These are phyloP conservation scores for Apis florea DNA, from an alignment of 1,140 invertebrate genomes.

Conservation along the genomic window DNA sequence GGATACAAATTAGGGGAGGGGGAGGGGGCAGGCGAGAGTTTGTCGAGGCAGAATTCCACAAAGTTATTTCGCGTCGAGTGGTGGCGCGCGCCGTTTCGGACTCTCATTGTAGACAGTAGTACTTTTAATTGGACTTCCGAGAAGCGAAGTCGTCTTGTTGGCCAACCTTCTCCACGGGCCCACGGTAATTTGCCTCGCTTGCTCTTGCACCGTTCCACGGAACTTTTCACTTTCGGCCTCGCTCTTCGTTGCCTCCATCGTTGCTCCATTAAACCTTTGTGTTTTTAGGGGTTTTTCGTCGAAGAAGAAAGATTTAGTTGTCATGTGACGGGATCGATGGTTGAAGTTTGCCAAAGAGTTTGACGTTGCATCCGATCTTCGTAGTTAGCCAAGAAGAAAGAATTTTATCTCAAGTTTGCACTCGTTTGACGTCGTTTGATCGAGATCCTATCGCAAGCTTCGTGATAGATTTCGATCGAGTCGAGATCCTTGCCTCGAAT, in stretches of 20 bases:
- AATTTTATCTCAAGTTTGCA: too few relatives aligned
- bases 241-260: conserved; percentile 7
- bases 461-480: too few relatives aligned
- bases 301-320: too few relatives aligned
- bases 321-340: too few relatives aligned
- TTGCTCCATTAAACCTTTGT: too few relatives aligned
- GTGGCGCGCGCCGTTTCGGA: background rate
- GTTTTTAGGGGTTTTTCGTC: too few relatives aligned
- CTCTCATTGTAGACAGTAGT: conserved; percentile 3
- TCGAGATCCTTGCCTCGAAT: too few relatives aligned
- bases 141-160: background rate
- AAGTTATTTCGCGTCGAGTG: background rate
- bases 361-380: too few relatives aligned
- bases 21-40: background rate
- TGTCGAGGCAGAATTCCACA: background rate
- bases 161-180: conserved; percentile 3
- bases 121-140: conserved; percentile 44
- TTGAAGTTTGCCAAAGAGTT: too few relatives aligned
- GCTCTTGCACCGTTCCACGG: conserved; percentile 2
- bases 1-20: background rate
- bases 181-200: conserved; percentile 38
- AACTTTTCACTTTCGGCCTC: background rate
- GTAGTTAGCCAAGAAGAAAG: too few relatives aligned
- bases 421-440: too few relatives aligned
- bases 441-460: too few relatives aligned